Conservation (phyloP, 1,140 invertebrate species). For the Zaprionus lachaisei region DNA sequence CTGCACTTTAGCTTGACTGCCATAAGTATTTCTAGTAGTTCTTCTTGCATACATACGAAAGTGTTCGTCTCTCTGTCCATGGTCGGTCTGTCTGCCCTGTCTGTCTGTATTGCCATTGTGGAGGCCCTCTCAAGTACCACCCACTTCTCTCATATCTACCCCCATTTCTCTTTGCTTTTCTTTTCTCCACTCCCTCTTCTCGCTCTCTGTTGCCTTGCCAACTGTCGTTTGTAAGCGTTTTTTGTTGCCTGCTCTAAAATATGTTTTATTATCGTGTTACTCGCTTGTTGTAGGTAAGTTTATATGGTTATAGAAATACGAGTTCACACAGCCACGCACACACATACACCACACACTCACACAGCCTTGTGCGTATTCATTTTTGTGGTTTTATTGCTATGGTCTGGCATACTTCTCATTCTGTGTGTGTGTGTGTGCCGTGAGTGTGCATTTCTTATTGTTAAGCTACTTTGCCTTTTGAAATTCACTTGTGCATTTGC, state of each 20-base stretch:
- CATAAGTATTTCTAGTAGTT: constrained; percentile 60
- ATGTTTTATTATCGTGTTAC: constrained; percentile 80
- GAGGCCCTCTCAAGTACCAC: constrained; percentile 22
- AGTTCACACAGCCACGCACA: background rate
- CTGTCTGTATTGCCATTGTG: constrained; percentile 19
- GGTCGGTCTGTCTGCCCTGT: constrained; percentile 11
- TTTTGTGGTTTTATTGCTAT: constrained; percentile 41
- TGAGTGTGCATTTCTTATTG: constrained; percentile 25
- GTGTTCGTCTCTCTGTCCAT: constrained; percentile 7
- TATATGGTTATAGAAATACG: constrained; percentile 31
- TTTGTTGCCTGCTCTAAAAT: constrained; percentile 69
- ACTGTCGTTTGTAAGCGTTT: constrained; percentile 68
- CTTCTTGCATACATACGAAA: constrained; percentile 35
- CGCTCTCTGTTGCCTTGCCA: constrained; percentile 56
- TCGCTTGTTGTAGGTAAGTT: constrained; percentile 66
- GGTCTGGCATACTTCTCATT: constrained; percentile 8
- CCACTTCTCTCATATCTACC: background rate
- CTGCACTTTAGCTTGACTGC: constrained; percentile 70
- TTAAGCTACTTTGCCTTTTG: constrained; percentile 24
- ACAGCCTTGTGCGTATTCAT: constrained; percentile 12
- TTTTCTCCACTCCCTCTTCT: background rate
- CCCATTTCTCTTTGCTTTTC: background rate
- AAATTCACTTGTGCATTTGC: constrained; percentile 27
- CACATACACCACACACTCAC: background rate
- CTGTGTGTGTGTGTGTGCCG: background rate